Conservation (phyloP, 1,140 invertebrate genomes). For the Lepidostoma basale region DNA sequence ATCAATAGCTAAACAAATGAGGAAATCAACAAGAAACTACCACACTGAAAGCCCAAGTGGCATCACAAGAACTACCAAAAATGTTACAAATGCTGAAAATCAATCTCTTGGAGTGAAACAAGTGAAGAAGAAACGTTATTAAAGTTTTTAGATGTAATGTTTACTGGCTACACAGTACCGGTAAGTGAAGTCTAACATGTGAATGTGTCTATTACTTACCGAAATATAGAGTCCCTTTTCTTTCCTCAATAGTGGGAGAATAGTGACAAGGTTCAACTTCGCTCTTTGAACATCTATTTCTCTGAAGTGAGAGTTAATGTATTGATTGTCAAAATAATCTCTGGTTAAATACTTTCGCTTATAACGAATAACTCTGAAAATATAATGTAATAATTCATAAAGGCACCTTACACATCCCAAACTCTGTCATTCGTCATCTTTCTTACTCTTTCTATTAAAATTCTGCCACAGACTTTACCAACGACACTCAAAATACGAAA, state of each 20-base stretch:
- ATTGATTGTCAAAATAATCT: slow-evolving; percentile 77
- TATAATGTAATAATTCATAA: slow-evolving; percentile 1
- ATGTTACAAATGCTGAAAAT: too few species aligned
- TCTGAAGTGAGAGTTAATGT: slow-evolving; percentile 71
- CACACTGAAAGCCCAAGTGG: too few species aligned
- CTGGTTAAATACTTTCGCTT: slow-evolving; percentile 73
- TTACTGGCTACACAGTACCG: too few species aligned
- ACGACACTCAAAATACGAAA: too few species aligned
- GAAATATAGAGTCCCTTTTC: slow-evolving; percentile 70
- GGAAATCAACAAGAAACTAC: neutral
- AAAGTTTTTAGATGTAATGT: too few species aligned
- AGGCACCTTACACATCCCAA: neutral
- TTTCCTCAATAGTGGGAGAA: slow-evolving; percentile 72
- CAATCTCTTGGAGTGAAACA: too few species aligned
- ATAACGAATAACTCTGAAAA: slow-evolving; percentile 70
- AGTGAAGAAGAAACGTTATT: too few species aligned
- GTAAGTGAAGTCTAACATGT: too few species aligned
- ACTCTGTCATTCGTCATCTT: neutral
- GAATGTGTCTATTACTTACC: slow-evolving; percentile 51
- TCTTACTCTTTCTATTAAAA: too few species aligned
- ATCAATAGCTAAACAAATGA: too few species aligned
- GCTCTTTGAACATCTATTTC: slow-evolving; percentile 72
- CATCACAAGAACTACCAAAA: too few species aligned
- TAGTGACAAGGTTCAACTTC: slow-evolving; percentile 64
- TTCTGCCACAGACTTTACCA: too few species aligned